These are phyloP conservation scores for Leptoteleia sp. DNA, from an alignment of 1,140 invertebrate genomes.

Conservation along the genomic window DNA sequence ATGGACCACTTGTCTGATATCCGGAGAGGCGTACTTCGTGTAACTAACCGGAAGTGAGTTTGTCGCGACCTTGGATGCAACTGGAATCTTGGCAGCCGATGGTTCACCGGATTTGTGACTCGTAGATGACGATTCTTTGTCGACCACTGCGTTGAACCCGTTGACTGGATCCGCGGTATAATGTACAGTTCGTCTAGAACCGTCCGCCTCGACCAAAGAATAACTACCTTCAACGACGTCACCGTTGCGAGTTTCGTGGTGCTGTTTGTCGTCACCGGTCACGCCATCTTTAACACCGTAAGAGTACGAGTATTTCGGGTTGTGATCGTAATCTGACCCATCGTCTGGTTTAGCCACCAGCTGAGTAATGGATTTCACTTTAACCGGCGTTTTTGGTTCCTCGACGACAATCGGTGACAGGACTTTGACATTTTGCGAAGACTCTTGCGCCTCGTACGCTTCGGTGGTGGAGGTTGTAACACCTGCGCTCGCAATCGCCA, in stretches of 20 bases:
- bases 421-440: background rate
- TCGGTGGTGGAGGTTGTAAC: background rate
- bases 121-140: slow-evolving; percentile 47
- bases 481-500: slow-evolving; percentile 6
- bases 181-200: slow-evolving; percentile 68
- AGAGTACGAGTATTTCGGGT: slow-evolving; percentile 3
- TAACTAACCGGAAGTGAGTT: no score
- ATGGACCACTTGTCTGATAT: no score
- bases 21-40: no score
- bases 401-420: background rate
- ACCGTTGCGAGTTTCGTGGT: slow-evolving; percentile 1
- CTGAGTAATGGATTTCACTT: background rate
- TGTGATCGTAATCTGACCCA: background rate
- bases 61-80: background rate
- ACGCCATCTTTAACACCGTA: background rate
- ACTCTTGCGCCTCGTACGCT: slow-evolving; percentile 3
- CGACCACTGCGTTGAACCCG: slow-evolving; percentile 77
- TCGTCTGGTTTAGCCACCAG: background rate
- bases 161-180: slow-evolving; percentile 78
- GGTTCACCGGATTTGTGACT: background rate
- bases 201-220: slow-evolving; percentile 41
- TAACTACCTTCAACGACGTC: slow-evolving; percentile 41
- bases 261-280: slow-evolving; percentile 22
- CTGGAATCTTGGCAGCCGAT: background rate
- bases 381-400: background rate